Evolutionary conservation across 1,140 invertebrate genomes (phyloP), one percentile per base, ranked within the genome.

Genomic region (Drosophila pallidifrons): DNA sequence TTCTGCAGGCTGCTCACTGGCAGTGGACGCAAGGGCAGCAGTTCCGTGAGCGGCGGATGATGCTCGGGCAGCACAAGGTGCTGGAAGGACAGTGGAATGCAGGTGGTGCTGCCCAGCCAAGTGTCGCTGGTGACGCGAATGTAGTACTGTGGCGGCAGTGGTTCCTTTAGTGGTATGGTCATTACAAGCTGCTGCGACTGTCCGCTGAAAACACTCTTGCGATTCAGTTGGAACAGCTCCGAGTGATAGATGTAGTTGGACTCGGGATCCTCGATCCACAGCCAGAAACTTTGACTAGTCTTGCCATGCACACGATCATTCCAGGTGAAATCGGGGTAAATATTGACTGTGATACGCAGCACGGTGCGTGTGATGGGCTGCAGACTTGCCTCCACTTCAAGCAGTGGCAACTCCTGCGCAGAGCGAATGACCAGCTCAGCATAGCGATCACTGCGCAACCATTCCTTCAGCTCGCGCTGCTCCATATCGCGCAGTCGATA

Each of bases 201-300:
- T 41, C 90, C 60, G 38, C 77, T 60, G 77, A 92, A 87, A 90
- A 98, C 97, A 94, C 97, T 96, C 94, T 97, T 98, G 93, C 96
- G 97, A 13, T 96, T 97, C 1, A 99, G 92, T 45, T 91, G 94
- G 92, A 99, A 97, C 82, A 97, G 96, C 92, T 99, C 99, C 57
- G 97, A 96, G 94, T 99, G 99, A 93, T 99, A 99, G 90, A 99
- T 99, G 77, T 95, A 96, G 93, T 99, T 98, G 67, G 94, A 97
- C 10, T 98, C 96, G 0, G 98, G 96, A 93, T 99, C 98, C 93
- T 99, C 98, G 11, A 99, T 96, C 98, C 99, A 99, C 57, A 99
- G 95, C 97, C 98, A 99, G 93, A 99, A 99, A 1, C 96, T 95
- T 93, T 99, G 98, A 1, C 96, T 95, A 7, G 94, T 95, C 92